These are phyloP conservation scores for Perdita meconis DNA, from an alignment of 2,888 invertebrate species.

Conservation along the genomic window DNA sequence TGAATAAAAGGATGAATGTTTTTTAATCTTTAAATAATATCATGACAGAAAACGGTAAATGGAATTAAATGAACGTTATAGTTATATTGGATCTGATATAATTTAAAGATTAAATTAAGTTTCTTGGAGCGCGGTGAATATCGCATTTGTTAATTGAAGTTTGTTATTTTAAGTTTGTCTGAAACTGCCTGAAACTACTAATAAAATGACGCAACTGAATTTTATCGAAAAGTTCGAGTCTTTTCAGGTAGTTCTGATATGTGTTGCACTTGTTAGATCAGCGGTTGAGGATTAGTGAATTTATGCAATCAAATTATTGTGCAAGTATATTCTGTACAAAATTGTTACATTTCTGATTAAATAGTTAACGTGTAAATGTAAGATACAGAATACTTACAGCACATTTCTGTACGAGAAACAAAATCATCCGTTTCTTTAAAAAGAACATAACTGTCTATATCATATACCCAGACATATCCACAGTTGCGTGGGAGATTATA, in stretches of 20 bases:
- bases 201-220: background rate
- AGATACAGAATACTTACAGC: slow-evolving; percentile 34
- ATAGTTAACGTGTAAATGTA: slow-evolving; percentile 54
- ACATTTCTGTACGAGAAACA: slow-evolving; percentile 20
- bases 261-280: slow-evolving; percentile 57
- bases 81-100: slow-evolving; percentile 10
- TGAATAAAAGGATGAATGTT: slow-evolving; percentile 4
- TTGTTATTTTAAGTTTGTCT: slow-evolving; percentile 24
- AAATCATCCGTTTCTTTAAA: slow-evolving; percentile 32
- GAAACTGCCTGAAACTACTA: slow-evolving; percentile 33
- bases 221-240: slow-evolving; percentile 24
- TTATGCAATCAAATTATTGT: slow-evolving; percentile 52
- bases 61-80: background rate
- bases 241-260: slow-evolving; percentile 47
- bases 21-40: slow-evolving; percentile 41
- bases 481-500: slow-evolving; percentile 50
- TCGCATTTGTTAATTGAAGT: slow-evolving; percentile 7
- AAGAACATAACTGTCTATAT: slow-evolving; percentile 29
- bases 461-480: slow-evolving; percentile 59
- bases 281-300: slow-evolving; percentile 51
- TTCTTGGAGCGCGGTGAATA: background rate
- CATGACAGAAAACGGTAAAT: slow-evolving; percentile 3
- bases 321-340: slow-evolving; percentile 62
- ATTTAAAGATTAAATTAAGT: slow-evolving; percentile 34
- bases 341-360: slow-evolving; percentile 60